Evolutionary conservation across 2,113 vertebrate species (phyloP).

Genomic region (Erythrolamprus reginae): DNA sequence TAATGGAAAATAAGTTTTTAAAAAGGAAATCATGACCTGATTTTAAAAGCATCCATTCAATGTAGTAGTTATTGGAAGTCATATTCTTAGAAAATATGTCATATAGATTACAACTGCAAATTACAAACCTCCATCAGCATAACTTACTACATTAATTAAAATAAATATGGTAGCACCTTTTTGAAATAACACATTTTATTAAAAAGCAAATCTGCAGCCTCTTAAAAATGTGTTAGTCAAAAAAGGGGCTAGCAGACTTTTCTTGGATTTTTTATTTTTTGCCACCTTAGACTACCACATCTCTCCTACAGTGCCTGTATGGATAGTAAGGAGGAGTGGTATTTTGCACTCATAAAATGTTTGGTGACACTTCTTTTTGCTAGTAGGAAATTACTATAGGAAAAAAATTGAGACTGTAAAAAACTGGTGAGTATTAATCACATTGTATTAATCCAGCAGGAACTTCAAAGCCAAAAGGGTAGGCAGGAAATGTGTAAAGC

Average conservation of each 20-base stretch:
- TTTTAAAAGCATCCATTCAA: background rate
- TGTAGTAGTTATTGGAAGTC: background rate
- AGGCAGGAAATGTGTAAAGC: no score
- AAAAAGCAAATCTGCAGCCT: background rate
- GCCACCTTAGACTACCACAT: background rate
- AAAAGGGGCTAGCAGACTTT: background rate
- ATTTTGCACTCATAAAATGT: no score
- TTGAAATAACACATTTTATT: background rate
- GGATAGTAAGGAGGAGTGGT: no score
- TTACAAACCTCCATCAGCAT: background rate
- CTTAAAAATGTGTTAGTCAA: background rate
- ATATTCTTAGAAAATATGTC: background rate
- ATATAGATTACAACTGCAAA: background rate
- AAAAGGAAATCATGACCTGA: background rate
- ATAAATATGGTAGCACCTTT: background rate
- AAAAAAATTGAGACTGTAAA: no score
- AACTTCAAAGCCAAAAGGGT: no score
- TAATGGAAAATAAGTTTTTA: background rate
- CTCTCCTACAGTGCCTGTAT: background rate
- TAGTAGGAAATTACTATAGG: no score
- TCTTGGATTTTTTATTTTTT: background rate
- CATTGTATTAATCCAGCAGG: no score
- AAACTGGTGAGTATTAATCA: no score
- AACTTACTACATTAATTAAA: background rate
- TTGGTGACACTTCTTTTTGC: no score